Percentiles rank a stretch among this genome's conserved stretches.
Conservation (phyloP, 2,797 vertebrate genomes). For the Malurus splendens region DNA sequence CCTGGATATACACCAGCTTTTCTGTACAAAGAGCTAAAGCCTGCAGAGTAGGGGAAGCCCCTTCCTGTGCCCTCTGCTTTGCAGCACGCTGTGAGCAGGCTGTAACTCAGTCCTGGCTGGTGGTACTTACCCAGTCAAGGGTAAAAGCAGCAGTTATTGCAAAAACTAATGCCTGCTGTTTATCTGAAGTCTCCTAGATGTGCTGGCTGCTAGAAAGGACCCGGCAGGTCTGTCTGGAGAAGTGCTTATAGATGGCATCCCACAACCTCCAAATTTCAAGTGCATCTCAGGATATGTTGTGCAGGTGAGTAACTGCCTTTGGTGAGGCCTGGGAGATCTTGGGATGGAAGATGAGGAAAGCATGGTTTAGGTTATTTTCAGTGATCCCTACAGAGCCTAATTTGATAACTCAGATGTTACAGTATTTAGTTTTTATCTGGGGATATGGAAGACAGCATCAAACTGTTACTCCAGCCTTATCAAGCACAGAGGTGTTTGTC, state of each 20-base stretch:
- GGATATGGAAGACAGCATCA: not conserved
- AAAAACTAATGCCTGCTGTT: conserved; percentile 8
- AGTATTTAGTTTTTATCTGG: not conserved
- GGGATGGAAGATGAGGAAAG: not conserved
- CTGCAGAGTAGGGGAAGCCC: not conserved
- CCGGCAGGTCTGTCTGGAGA: conserved; percentile 78
- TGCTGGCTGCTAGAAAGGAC: conserved; percentile 83
- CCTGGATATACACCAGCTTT: not conserved
- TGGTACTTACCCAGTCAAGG: not conserved
- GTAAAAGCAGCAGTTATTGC: not conserved
- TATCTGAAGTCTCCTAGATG: conserved; percentile 78
- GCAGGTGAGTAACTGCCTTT: conserved; percentile 70
- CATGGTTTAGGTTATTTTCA: not conserved
- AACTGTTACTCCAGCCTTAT: not conserved
- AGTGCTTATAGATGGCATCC: conserved; percentile 79
- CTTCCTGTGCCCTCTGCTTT: not conserved
- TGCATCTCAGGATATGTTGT: conserved; percentile 84
- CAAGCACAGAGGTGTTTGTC: not conserved
- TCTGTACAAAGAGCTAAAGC: not conserved
- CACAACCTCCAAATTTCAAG: conserved; percentile 82
- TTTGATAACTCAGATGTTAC: not conserved
- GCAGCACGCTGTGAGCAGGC: not conserved
- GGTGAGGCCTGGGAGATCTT: not conserved
- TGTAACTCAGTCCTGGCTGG: not conserved
- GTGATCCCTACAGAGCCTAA: not conserved